phyloP scores from a whole-genome alignment of 2,113 vertebrate genomes.

The Siniperca knerii region DNA sequence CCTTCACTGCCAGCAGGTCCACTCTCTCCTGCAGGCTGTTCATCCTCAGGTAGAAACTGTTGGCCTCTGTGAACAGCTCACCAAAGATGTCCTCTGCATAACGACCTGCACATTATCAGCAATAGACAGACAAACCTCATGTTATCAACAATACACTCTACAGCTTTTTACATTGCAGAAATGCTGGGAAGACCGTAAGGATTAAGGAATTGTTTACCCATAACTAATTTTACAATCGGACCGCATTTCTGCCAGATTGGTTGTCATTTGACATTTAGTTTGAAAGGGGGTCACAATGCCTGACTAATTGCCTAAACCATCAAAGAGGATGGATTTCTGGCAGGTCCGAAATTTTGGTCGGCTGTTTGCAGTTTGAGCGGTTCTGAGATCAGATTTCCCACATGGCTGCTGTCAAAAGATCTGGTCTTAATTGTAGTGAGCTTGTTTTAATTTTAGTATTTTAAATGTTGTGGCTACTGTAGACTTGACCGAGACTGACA shows the following conservation, averaged over 20 bases:
- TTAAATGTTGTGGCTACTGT: neutral
- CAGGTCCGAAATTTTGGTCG: neutral
- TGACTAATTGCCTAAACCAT: neutral
- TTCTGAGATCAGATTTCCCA: neutral
- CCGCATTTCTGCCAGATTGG: neutral
- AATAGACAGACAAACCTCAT: neutral
- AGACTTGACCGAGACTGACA: neutral
- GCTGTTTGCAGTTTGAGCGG: neutral
- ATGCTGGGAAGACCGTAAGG: neutral
- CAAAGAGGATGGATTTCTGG: neutral
- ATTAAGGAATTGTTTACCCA: neutral
- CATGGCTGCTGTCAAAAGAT: neutral
- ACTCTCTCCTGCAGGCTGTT: conserved; percentile 90
- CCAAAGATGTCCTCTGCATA: conserved; percentile 92
- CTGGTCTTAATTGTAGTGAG: neutral
- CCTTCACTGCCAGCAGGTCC: conserved; percentile 90
- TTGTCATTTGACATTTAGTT: neutral
- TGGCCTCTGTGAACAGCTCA: conserved; percentile 90
- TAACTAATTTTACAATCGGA: neutral
- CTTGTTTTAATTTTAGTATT: neutral
- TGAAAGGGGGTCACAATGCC: neutral
- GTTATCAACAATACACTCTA: neutral
- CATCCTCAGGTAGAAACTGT: conserved; percentile 90
- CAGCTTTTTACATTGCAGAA: neutral
- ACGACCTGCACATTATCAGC: conserved; percentile 77